Base-by-base conservation (phyloP, 2,797 vertebrate genomes). In the Melanotaenia parkinsoni region DNA sequence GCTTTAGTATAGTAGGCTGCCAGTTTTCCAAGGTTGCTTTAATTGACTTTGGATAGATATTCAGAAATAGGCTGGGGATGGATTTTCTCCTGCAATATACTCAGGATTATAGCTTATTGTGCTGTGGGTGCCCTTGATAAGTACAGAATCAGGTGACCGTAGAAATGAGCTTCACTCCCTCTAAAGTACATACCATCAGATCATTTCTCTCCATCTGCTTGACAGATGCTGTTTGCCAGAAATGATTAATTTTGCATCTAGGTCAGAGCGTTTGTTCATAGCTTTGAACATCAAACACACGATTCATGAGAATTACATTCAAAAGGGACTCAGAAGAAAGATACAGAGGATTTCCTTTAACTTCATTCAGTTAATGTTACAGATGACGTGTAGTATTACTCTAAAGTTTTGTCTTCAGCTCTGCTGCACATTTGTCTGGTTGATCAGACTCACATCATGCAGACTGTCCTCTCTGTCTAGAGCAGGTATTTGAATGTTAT, bases 61-160 rank as follows among this genome's bases (percentile, higher is more conserved):
- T 87, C 77, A 79, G 72, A 77, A 82, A 82, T 54, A 67, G 54
- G 37, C 57, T 84, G 75, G 76, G 84, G 74, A 88, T 86, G 84
- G 85, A 72, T 86, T 38, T 83, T 85, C 64, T 73, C 37, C 69
- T 59, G 79, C 76, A 88, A 77, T 88, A 83, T 86, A 37, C 26
- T 4, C 57, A 66, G 81, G 86, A 88, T 91, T 91, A 88, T 24
- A 68, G 33, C 33, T 85, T 80, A 80, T 88, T 85, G 77, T 79
- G 60, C 66, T 51, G 66, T 70, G 64, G 77, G 72, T 60, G 66
- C 73, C 58, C 35, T 60, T 67, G 67, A 72, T 79, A 77, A 69
- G 63, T 81, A 79, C 70, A 82, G 70, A 85, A 74, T 60, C 75
- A 83, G 81, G 80, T 84, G 78, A 70, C 75, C 70, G 58, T 60